Conservation (phyloP, 92 coral and sea anemone genomes). For the Umimayanthus kanabou region DNA sequence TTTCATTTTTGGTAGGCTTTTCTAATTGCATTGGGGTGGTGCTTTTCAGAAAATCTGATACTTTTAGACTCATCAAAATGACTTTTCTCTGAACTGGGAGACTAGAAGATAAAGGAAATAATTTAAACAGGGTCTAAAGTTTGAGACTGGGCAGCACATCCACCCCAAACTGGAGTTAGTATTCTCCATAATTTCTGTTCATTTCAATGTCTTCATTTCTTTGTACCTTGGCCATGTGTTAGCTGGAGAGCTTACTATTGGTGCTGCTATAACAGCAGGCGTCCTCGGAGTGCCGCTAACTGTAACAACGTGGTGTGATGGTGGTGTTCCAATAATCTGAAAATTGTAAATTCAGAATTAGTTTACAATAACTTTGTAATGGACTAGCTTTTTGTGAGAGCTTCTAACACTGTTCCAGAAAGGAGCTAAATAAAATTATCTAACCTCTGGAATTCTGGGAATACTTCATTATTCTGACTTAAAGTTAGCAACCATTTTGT, state of each 20-base stretch:
- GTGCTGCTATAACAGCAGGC: conserved; percentile 89
- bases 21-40: too few species aligned
- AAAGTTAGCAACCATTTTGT: too few species aligned
- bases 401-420: too few species aligned
- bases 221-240: conserved; percentile 91
- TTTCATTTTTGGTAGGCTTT: too few species aligned
- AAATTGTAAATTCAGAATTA: conserved; percentile 19
- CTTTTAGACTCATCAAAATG: too few species aligned
- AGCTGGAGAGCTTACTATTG: conserved; percentile 75
- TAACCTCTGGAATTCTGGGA: not conserved
- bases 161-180: too few species aligned
- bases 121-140: too few species aligned
- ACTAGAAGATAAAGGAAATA: too few species aligned
- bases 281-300: conserved; percentile 84
- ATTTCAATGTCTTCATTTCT: not conserved
- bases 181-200: not conserved
- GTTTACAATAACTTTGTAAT: not conserved
- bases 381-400: too few species aligned
- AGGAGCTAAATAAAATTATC: not conserved
- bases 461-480: not conserved
- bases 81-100: too few species aligned
- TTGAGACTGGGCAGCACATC: too few species aligned
- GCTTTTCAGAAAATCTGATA: too few species aligned
- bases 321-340: conserved; percentile 83
- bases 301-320: conserved; percentile 82